Evolutionary conservation across 1,140 invertebrate genomes (phyloP).

Genomic region (Drosophila pseudoobscura): DNA sequence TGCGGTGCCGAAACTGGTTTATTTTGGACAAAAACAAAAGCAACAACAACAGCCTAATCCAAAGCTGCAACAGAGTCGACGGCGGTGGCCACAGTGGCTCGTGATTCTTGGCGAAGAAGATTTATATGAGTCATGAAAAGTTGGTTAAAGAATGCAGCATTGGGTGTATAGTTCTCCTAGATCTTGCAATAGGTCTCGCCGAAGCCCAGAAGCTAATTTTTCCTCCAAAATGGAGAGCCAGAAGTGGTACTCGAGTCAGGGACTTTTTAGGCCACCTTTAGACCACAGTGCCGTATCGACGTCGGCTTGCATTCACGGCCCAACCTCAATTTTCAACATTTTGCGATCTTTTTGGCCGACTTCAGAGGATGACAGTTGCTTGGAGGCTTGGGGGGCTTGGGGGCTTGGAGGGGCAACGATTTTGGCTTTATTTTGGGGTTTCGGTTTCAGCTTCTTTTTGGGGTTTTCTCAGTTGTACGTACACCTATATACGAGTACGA

Average conservation of each 20-base stretch:
- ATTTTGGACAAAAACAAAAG: slow-evolving; percentile 40
- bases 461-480: slow-evolving; percentile 12
- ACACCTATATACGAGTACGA: too few species aligned
- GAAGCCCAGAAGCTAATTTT: too few species aligned
- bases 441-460: slow-evolving; percentile 14
- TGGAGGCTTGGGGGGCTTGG: neutral
- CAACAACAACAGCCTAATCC: slow-evolving; percentile 11
- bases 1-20: slow-evolving; percentile 70
- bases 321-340: slow-evolving; percentile 58
- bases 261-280: neutral
- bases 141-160: too few species aligned
- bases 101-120: too few species aligned
- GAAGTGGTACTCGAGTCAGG: too few species aligned
- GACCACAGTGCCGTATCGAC: slow-evolving; percentile 23
- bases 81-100: slow-evolving; percentile 12
- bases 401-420: slow-evolving; percentile 15
- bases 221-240: too few species aligned
- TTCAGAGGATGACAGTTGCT: slow-evolving; percentile 14
- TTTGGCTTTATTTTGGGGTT: slow-evolving; percentile 32
- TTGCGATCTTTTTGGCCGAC: slow-evolving; percentile 50
- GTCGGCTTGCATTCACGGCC: slow-evolving; percentile 13
- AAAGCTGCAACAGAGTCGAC: slow-evolving; percentile 33
- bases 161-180: too few species aligned
- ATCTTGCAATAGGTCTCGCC: too few species aligned
- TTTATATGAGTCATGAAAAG: too few species aligned